These are phyloP conservation scores for Nycticryphes semicollaris DNA, from an alignment of 2,113 vertebrate genomes.

Conservation along the genomic window DNA sequence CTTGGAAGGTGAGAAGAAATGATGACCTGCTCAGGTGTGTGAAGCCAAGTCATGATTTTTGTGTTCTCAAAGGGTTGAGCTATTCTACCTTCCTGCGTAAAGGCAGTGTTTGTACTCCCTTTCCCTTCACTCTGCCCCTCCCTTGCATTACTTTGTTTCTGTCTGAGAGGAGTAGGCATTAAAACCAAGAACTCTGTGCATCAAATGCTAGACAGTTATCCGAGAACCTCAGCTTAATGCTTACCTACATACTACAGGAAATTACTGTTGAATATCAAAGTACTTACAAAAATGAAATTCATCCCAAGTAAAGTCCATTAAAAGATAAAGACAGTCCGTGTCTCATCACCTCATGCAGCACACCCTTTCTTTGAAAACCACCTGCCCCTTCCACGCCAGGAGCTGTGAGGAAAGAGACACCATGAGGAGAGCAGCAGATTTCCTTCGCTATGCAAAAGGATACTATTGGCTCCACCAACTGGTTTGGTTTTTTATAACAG, in stretches of 20 bases:
- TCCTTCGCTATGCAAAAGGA: not conserved
- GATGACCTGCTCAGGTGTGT: not conserved
- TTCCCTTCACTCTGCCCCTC: not conserved
- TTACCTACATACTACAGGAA: not conserved
- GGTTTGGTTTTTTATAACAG: not conserved
- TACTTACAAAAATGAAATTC: conserved; percentile 27
- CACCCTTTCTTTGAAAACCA: not conserved
- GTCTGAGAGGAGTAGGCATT: not conserved
- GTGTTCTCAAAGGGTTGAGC: not conserved
- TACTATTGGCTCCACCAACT: not conserved
- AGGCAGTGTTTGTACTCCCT: not conserved
- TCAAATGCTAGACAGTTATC: not conserved
- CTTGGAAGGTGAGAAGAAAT: not conserved
- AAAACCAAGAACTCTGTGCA: not conserved
- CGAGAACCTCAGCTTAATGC: not conserved
- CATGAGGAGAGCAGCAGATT: not conserved
- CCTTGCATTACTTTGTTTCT: not conserved
- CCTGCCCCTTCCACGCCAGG: not conserved
- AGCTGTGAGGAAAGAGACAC: not conserved
- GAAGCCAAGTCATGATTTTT: not conserved
- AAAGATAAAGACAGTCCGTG: not conserved
- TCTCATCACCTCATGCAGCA: not conserved
- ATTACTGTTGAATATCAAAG: not conserved
- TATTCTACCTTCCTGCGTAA: not conserved
- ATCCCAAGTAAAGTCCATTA: not conserved